Percentiles rank a stretch among this genome's conserved stretches.
Evolutionary conservation across 2,113 vertebrate species (phyloP).

Genomic region (Ageneiosus marmoratus): DNA sequence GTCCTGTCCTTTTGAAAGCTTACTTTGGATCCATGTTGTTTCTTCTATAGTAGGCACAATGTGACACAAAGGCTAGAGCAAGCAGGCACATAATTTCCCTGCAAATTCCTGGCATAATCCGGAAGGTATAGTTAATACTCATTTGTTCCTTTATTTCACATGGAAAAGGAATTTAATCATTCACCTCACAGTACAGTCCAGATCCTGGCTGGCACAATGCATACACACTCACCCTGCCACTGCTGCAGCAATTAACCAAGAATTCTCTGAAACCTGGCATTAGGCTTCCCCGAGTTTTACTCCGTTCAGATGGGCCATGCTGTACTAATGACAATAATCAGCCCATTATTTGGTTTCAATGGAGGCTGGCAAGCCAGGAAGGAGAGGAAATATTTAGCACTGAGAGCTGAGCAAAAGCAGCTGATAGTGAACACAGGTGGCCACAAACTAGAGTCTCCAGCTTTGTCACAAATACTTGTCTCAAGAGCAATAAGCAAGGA

Average conservation of each 20-base stretch:
- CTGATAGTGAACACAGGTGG: conserved; percentile 2
- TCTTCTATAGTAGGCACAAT: not conserved
- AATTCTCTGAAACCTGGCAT: conserved; percentile 7
- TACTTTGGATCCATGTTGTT: conserved; percentile 12
- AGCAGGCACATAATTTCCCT: not conserved
- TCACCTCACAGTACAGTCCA: conserved; percentile 2
- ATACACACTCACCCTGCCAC: not conserved
- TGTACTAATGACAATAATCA: conserved; percentile 37
- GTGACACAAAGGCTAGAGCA: not conserved
- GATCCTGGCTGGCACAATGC: conserved; percentile 9
- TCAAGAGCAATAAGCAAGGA: not conserved
- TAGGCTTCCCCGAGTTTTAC: conserved; percentile 1
- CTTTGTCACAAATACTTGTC: not conserved
- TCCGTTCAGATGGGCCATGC: conserved; percentile 24
- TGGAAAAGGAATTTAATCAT: conserved; percentile 1
- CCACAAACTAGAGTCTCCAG: not conserved
- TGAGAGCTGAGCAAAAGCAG: not conserved
- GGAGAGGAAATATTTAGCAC: conserved; percentile 7
- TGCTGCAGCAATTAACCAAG: not conserved
- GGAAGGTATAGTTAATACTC: not conserved
- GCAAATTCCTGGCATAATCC: not conserved
- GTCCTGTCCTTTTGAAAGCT: conserved; percentile 29
- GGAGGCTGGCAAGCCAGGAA: not conserved
- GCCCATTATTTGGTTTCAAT: conserved; percentile 26
- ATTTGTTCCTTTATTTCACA: conserved; percentile 16